phyloP scores from a whole-genome alignment of 2,888 invertebrate species.

The Perithous albicinctus region DNA sequence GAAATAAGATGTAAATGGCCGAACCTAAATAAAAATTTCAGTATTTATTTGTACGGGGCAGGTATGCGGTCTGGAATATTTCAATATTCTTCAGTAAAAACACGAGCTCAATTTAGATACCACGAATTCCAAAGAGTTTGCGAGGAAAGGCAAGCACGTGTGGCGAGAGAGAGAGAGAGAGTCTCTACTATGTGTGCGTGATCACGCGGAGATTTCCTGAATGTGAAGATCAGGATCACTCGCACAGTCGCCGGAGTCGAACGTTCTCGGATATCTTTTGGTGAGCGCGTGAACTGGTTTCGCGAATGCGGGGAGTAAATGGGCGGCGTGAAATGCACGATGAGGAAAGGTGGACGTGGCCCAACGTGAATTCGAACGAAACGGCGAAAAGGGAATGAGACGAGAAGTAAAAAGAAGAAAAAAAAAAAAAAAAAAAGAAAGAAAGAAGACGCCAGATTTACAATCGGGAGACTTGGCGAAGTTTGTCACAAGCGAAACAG shows the following conservation, averaged over 20 bases:
- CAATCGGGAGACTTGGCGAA: conserved; percentile 43
- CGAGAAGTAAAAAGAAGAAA: conserved; percentile 25
- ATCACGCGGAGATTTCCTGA: conserved; percentile 60
- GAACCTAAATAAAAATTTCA: neutral
- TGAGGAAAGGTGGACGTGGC: conserved; percentile 64
- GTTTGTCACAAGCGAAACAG: conserved; percentile 53
- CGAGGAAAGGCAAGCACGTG: conserved; percentile 8
- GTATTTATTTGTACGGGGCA: neutral
- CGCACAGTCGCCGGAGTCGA: conserved; percentile 66
- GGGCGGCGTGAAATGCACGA: conserved; percentile 66
- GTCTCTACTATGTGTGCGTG: conserved; percentile 23
- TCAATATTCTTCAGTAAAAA: conserved; percentile 11
- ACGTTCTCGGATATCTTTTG: conserved; percentile 67
- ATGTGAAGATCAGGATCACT: conserved; percentile 78
- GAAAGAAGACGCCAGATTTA: neutral
- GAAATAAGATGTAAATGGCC: neutral
- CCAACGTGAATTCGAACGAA: conserved; percentile 56
- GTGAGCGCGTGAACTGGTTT: conserved; percentile 81
- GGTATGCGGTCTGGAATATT: neutral
- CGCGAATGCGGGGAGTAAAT: conserved; percentile 64
- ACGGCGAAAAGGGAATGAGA: conserved; percentile 27
- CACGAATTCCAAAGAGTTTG: conserved; percentile 31
- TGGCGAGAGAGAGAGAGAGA: too few relatives aligned
- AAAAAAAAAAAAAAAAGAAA: conserved; percentile 11
- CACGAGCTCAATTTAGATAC: conserved; percentile 32